Evolutionary conservation across 2,888 invertebrate species (phyloP), one percentile per base, ranked within the genome.

Genomic region (Hybos culiciformis): DNA sequence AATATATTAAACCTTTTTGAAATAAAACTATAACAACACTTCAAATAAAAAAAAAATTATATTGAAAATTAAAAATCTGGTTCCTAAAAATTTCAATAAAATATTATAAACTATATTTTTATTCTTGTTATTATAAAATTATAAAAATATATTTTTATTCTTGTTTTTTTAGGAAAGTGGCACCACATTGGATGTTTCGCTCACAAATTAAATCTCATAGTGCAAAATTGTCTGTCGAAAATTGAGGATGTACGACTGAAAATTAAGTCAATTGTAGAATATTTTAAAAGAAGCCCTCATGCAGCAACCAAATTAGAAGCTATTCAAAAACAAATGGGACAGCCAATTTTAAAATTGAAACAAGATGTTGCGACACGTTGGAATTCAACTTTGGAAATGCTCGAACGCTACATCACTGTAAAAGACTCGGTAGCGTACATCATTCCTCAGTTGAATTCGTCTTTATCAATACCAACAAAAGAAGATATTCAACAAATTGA

Each of bases 261-360:
- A 49, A 50, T 49, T 42, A 42, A 46, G 44, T 26, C 39, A 18
- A 31, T 52, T 33, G 50, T 51, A 14, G 50, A 48, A 21, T 50
- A 53, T 49, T 55, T 55, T 33, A 54, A 53, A 38, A 52, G 54
- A 36, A 55, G 53, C 42, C 48, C 46, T 31, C 12, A 46, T 18
- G 53, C 54, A 14, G 33, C 41, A 15, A 45, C 49, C 40, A 56
- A 53, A 49, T 41, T 57, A 11, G 49, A 46, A 48, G 33, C 26
- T 4, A 38, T 48, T 7, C 54, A 56, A 44, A 20, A 44, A 26
- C 52, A 54, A 45, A 49, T 53, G 51, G 23, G 36, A 37, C 11
- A 47, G 12, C 44, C 49, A 11, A 17, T 46, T 7, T 42, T 54
- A 37, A 54, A 56, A 51, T 45, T 57, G 4, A 55, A 55, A 44